Evolutionary conservation across 2,113 vertebrate species (phyloP).

Genomic region (Gavialis gangeticus): DNA sequence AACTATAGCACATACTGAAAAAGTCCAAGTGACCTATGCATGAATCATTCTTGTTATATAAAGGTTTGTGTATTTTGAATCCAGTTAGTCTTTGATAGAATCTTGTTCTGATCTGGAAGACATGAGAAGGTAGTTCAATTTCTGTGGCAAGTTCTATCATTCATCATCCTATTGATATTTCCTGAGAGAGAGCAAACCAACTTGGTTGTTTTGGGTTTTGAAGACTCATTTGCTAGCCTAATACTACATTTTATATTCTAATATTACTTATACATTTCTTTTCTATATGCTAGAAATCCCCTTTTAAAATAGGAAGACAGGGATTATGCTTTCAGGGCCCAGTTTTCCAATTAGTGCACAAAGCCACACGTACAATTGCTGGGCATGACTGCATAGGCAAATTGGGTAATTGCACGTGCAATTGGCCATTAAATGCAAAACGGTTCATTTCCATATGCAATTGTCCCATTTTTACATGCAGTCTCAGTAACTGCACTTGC

Average conservation of each 20-base stretch:
- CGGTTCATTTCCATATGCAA: background rate
- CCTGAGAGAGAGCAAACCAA: background rate
- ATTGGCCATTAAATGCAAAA: slow-evolving; percentile 60
- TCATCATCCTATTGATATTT: background rate
- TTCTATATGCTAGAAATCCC: background rate
- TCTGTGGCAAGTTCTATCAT: slow-evolving; percentile 9
- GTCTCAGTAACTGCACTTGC: slow-evolving; percentile 8
- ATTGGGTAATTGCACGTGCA: slow-evolving; percentile 42
- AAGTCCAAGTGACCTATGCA: too few species aligned
- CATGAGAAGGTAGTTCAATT: background rate
- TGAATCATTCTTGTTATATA: too few species aligned
- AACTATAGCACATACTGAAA: too few species aligned
- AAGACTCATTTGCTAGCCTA: background rate
- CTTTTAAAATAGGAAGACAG: slow-evolving; percentile 11
- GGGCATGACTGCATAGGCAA: slow-evolving; percentile 56
- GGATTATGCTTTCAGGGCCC: slow-evolving; percentile 37
- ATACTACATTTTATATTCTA: background rate
- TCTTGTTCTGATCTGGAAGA: rapidly evolving
- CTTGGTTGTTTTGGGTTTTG: slow-evolving; percentile 30
- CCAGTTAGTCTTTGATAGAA: too few species aligned
- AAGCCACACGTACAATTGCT: slow-evolving; percentile 16
- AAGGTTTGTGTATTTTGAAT: too few species aligned
- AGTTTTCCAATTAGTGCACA: slow-evolving; percentile 41
- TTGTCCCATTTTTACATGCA: slow-evolving; percentile 53
- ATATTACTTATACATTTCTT: background rate